phyloP scores from a whole-genome alignment of 2,113 vertebrate species.

The Heliornis fulica region DNA sequence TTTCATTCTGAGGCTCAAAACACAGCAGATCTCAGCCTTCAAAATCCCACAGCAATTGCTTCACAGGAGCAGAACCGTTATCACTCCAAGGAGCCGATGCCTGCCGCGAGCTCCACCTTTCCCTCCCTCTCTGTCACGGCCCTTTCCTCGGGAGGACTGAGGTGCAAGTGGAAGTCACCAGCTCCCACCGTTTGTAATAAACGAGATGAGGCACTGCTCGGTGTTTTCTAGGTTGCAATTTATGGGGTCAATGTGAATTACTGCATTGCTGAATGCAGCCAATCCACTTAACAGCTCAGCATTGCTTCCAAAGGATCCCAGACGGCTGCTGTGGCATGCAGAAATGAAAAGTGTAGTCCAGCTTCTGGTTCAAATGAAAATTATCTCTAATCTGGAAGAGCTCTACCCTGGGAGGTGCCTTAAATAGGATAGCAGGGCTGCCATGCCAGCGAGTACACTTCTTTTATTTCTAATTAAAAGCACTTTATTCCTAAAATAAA shows the following conservation, averaged over 20 bases:
- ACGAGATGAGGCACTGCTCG: neutral
- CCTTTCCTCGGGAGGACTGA: neutral
- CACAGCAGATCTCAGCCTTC: neutral
- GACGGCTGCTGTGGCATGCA: neutral
- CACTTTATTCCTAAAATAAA: neutral
- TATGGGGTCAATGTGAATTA: neutral
- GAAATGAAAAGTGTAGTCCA: constrained; percentile 7
- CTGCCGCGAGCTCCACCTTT: neutral
- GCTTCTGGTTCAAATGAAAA: constrained; percentile 41
- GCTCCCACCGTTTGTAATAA: neutral
- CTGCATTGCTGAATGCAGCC: neutral
- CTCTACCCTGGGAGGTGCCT: constrained; percentile 7
- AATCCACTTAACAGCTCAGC: neutral
- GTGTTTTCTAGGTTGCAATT: neutral
- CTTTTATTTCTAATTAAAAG: neutral
- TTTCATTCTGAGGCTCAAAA: neutral
- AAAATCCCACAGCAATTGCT: neutral
- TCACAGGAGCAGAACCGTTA: neutral
- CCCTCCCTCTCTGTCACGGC: neutral
- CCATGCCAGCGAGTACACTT: neutral
- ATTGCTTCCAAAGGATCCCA: constrained; percentile 35
- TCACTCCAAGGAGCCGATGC: accelerated
- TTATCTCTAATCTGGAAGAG: constrained; percentile 45
- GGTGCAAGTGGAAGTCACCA: neutral
- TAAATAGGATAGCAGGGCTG: neutral